Conservation (phyloP, 2,888 invertebrate genomes). For the Liodrosophila aerea region DNA sequence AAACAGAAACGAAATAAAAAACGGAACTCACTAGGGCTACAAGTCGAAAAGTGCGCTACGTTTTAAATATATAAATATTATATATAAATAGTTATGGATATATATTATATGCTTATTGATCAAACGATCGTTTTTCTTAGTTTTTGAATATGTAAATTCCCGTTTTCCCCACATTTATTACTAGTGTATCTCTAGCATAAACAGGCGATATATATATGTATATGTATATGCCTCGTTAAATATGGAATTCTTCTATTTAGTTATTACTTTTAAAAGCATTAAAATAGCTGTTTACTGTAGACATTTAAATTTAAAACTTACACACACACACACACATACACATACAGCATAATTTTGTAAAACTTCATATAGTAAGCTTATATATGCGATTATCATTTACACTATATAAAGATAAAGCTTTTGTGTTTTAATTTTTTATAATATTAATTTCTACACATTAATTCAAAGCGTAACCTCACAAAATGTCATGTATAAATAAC, state of each 20-base stretch:
- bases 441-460: slow-evolving; percentile 2
- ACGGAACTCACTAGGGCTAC: slow-evolving; percentile 57
- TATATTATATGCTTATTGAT: slow-evolving; percentile 20
- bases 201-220: slow-evolving; percentile 18
- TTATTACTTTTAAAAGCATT: slow-evolving; percentile 56
- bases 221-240: slow-evolving; percentile 23
- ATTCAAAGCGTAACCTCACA: slow-evolving; percentile 25
- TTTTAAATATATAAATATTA: slow-evolving; percentile 42
- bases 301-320: slow-evolving; percentile 26
- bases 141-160: slow-evolving; percentile 13
- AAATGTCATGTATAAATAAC: slow-evolving; percentile 30
- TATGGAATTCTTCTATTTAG: slow-evolving; percentile 56
- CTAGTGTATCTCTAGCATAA: slow-evolving; percentile 15
- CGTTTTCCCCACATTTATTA: slow-evolving; percentile 20
- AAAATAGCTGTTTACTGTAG: slow-evolving; percentile 50
- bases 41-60: slow-evolving; percentile 58
- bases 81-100: slow-evolving; percentile 37
- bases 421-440: slow-evolving; percentile 31
- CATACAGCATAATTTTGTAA: slow-evolving; percentile 19
- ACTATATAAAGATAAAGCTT: slow-evolving; percentile 25
- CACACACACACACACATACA: slow-evolving; percentile 13
- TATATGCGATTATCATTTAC: slow-evolving; percentile 38
- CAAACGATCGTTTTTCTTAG: slow-evolving; percentile 24
- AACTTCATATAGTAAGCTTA: slow-evolving; percentile 39
- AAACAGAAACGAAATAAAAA: slow-evolving; percentile 11